Evolutionary conservation across 2,888 invertebrate genomes (phyloP), one percentile per base, ranked within the genome.

Genomic region (Fabriciana adippe): DNA sequence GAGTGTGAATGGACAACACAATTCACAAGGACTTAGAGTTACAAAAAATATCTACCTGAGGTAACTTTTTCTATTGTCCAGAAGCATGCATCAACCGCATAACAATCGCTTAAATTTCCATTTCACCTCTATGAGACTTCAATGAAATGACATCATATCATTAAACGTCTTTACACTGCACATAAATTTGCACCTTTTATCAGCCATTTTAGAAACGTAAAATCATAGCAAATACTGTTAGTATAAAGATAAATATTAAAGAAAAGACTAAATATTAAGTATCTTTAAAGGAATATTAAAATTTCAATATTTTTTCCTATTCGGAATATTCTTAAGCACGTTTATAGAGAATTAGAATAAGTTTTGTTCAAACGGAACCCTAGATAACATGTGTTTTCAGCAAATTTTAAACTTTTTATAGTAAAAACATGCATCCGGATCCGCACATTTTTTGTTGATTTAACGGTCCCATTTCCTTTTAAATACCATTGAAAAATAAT

Each of bases 1-100:
- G 21, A 67, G 55, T 45, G 55, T 86, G 84, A 87, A 87, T 86
- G 83, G 80, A 78, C 76, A 74, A 69, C 70, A 69, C 70, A 80
- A 81, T 75, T 70, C 70, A 69, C 71, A 80, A 81, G 75, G 74
- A 77, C 74, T 73, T 66, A 74, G 72, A 74, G 72, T 68, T 76
- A 74, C 79, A 84, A 66, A 84, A 84, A 78, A 76, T 73, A 73
- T 83, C 83, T 89, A 89, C 89, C 89, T 89, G 89, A 75, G 80
- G 66, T 72, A 76, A 78, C 79, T 82, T 81, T 82, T 82, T 81
- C 80, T 80, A 82, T 85, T 85, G 85, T 85, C 79, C 75, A 73
- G 72, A 72, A 73, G 75, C 79, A 75, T 73, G 35, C 60, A 47
- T 50, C 69, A 61, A 68, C 74, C 72, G 63, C 72, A 66, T 64